Base-by-base conservation (phyloP, 2,888 invertebrate species). In the Drosophila anomelani region DNA sequence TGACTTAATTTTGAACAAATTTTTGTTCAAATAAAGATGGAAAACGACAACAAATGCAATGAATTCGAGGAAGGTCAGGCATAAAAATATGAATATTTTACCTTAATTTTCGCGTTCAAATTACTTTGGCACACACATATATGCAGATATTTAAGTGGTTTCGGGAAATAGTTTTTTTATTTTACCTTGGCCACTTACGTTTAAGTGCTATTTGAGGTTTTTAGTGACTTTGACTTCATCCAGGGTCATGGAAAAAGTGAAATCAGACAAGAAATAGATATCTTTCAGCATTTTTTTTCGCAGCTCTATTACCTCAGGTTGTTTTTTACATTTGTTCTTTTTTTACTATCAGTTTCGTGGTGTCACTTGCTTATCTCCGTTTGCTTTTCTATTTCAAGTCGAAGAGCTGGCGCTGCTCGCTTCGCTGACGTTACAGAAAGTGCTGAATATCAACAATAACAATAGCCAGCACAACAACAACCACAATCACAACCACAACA, bases 321-420 rank as follows among this genome's bases (percentile, higher is more conserved):
- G 23, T 32, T 62, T 32, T 39, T 38, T 12, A 29, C 20, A 20
- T 46, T 4, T 26, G 2, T 46, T 26, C 8, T 23, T 55, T 38
- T 49, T 32, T 20, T 29, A 13, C 44, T 49, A 41, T 66, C 47
- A 34, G 12, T 68, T 66, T 55, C 44, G 34, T 49, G 39, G 17
- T 36, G 20, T 26, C 23, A 39, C 34, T 39, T 41, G 41, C 67
- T 49, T 68, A 68, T 68, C 67, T 56, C 9, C 8, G 41, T 54
- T 39, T 44, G 44, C 57, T 26, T 15, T 64, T 72, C 54, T 75
- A n/a, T 77, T 76, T 81, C 61, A 78, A 89, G 88, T 82, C 66
- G 88, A 91, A 64, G 85, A 90, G 66, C 81, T 90, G 75, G 81
- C 90, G 61, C 72, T 89, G 55, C 85, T 91, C 61, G 90, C 91